Base-by-base conservation (phyloP, 2,888 invertebrate genomes). In the Polydrusus tereticollis region DNA sequence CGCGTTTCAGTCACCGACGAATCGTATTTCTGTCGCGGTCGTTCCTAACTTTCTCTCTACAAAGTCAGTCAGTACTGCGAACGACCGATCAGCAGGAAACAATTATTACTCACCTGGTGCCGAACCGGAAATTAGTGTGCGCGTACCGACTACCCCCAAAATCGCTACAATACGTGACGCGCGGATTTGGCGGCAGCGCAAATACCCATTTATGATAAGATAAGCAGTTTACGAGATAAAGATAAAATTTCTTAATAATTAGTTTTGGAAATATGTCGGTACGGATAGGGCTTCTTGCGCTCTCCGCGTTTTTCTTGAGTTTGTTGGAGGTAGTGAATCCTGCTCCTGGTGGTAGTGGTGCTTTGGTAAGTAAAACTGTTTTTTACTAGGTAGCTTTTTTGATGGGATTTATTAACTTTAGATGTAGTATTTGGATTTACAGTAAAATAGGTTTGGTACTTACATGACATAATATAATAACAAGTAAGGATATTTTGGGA, bases 1-100 rank as follows among this genome's bases (percentile, higher is more conserved):
- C 45, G 47, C 64, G 71, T 68, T 73, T 74, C 71, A 74, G 74
- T 74, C 71, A 64, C 63, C 36, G 60, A 58, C 72, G 59, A 72
- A 57, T 57, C 72, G 72, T 64, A 68, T 41, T n/a, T 45, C 58
- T 52, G 64, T 63, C 63, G 45, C 70, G 72, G 72, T 72, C 72
- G 72, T 63, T 72, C 63, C 67, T 63, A 63, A 67, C 59, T 47
- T 33, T 68, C 64, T 59, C 63, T 29, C 50, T 29, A 63, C 0
- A 41, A 41, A 65, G 66, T 63, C 60, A 62, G 68, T 57, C 50
- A 58, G 70, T 70, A 64, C 70, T 69, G 69, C 70, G 65, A 65
- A 65, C 64, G 70, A 58, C 64, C 64, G 63, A 64, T 55, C 55
- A 41, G 65, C 65, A 55, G 43, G 57, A 65, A 55, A 55, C 23